Evolutionary conservation across 2,888 invertebrate species (phyloP), one percentile per base, ranked within the genome.

Genomic region (Blera fallax): DNA sequence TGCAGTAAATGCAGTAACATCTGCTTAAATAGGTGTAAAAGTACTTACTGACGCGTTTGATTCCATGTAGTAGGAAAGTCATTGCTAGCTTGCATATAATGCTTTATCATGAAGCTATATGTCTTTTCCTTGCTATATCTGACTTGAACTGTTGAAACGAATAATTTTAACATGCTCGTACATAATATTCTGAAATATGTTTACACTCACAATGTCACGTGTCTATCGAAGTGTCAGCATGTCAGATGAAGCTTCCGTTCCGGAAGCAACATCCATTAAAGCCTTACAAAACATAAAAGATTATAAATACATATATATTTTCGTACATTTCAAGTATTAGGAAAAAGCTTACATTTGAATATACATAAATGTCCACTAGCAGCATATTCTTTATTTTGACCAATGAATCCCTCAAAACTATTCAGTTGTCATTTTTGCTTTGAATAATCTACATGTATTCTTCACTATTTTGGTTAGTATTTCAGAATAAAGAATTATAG

Each of bases 261-360:
- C 40, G 58, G 58, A 60, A 37, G 34, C 11, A 37, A 34, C 34
- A 34, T 58, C 56, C 56, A 58, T 58, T 58, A 37, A 11, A 58
- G 18, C 56, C 56, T 21, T 21, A 21, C 16, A 10, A 32, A 11
- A 58, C 21, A 21, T 10, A 58, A 11, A 34, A 37, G 2, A 3
- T 27, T 14, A 29, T 52, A 14, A n/a, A 54, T n/a, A 16, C 4
- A 50, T 1, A 27, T 27, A 11, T 27, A 0, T 24, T 7, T 29
- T 0, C 6, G 21, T 6, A 21, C n/a, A 50, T n/a, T 1, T 27
- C n/a, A n/a, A n/a, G n/a, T n/a, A n/a, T n/a, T n/a, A n/a, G n/a
- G n/a, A n/a, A 14, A 1, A 54, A 10, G 18, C 11, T 24, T 48
- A 48, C 3, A 7, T 18, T 18, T 24, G 24, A 24, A 24, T 14